A percentile compares a stretch with the other conserved stretches of the same genome.
Evolutionary conservation across 2,797 vertebrate species (phyloP).

Genomic region (Parambassis ranga): DNA sequence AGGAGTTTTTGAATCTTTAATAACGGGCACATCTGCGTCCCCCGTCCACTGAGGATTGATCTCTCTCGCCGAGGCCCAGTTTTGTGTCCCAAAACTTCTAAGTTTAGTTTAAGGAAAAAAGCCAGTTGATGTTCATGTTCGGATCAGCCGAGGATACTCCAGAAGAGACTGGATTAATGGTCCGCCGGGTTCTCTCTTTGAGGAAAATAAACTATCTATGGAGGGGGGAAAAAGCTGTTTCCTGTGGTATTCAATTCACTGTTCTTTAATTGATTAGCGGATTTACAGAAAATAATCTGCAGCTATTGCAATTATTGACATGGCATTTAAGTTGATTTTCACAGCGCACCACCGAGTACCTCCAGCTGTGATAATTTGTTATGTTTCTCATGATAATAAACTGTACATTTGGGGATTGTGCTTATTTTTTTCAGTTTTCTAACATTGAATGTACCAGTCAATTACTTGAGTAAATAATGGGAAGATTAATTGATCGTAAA

Average conservation of each 20-base stretch:
- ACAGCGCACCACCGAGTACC: neutral
- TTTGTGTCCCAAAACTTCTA: conserved; percentile 17
- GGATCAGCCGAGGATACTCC: neutral
- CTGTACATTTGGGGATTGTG: neutral
- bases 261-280: neutral
- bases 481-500: neutral
- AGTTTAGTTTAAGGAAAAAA: conserved; percentile 15
- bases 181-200: neutral
- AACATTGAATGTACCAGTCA: neutral
- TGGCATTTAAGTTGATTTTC: conserved; percentile 7
- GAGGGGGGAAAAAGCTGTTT: neutral
- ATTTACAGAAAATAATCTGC: neutral
- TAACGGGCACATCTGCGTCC: conserved; percentile 54
- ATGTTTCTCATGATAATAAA: neutral
- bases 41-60: conserved; percentile 17
- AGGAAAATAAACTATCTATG: neutral
- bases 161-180: neutral
- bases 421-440: neutral
- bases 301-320: neutral
- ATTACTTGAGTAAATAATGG: neutral
- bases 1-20: conserved; percentile 60
- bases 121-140: neutral
- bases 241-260: neutral
- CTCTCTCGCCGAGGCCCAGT: conserved; percentile 20
- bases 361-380: neutral